Base-by-base conservation (phyloP, 2,888 invertebrate species). In the Tanypteryx hageni region DNA sequence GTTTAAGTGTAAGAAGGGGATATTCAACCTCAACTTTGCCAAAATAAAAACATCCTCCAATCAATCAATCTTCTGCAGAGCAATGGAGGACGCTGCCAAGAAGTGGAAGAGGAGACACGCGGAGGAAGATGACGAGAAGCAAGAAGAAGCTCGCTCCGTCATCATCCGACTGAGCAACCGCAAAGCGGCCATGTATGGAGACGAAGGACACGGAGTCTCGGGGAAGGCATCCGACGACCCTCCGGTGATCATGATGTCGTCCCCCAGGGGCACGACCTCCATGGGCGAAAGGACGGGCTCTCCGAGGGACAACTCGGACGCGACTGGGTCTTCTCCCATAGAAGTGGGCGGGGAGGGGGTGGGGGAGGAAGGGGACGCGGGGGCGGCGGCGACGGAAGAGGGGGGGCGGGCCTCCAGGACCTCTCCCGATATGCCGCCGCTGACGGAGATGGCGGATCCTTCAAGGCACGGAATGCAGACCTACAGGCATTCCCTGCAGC, bases 271-370 rank as follows among this genome's bases (percentile, higher is more conserved):
- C 0, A 64, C 3, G 31, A 0, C 44, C 3, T 9, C 4, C 7
- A 44, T 44, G 9, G 93, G 92, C 92, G 94, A 94, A 18, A 94
- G 93, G 68, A 94, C 94, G 31, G 92, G 93, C 57, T 94, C 94
- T 0, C 94, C 94, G 10, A 93, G 93, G 0, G 93, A 94, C 16
- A 93, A 94, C 0, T 93, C 94, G 0, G 93, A 93, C 0, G 93
- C 93, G 11, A 95, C 94, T 13, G 94, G 94, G 0, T 94, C 89
- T 3, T 89, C 89, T 16, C 64, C 89, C 31, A n/a, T 14, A 31
- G 89, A 89, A 64, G 89, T 89, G 7, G 76, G 27, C 9, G 76
- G 27, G 10, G 76, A 76, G 0, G 27, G 76, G 2, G 76, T 27
- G 22, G 76, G 11, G 18, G 11, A 13, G 27, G 68, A 68, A 68